Base-by-base conservation (phyloP, 1,140 invertebrate genomes). In the Meteorus sp. region DNA sequence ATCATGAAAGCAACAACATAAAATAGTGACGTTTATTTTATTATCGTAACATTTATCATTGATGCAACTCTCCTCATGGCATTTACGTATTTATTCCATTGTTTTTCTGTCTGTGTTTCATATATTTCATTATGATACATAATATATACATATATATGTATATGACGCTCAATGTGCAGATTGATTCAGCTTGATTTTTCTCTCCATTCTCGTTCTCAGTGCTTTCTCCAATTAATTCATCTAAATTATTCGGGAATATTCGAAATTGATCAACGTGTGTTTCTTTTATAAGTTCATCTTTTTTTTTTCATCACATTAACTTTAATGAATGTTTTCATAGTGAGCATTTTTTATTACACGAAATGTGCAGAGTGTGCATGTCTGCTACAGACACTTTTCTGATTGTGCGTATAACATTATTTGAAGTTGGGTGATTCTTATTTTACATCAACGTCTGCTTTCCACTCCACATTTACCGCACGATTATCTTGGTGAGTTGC, bases 331-430 rank as follows among this genome's bases (percentile, higher is more conserved):
- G n/a, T n/a, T n/a, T n/a, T n/a, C n/a, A n/a, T n/a, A n/a, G n/a
- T 50, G 47, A 50, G 47, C 47, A 50, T 25, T 33, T 50, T 13
- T 33, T 50, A 7, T 50, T 50, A 17, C 8, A 33, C 47, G n/a
- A 33, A 50, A 17, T 50, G 47, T 35, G 29, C 29, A 47, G 27
- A n/a, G n/a, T n/a, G n/a, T 50, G 47, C 27, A 31, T 29, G 47
- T 50, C 22, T 50, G n/a, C 47, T 50, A 50, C 25, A 31, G 9
- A 50, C 47, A 50, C 23, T 48, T 50, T n/a, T n/a, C 27, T 35
- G 47, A 50, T 50, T 50, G 47, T 50, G 47, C 47, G 47, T 50
- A 17, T 50, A 50, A 25, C n/a, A 48, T 48, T 50, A 50, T 33
- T 11, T 25, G 15, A 17, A 29, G 47, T 17, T 33, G 8, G 47